Conservation (phyloP, 2,888 invertebrate species). For the Athetis lepigone region DNA sequence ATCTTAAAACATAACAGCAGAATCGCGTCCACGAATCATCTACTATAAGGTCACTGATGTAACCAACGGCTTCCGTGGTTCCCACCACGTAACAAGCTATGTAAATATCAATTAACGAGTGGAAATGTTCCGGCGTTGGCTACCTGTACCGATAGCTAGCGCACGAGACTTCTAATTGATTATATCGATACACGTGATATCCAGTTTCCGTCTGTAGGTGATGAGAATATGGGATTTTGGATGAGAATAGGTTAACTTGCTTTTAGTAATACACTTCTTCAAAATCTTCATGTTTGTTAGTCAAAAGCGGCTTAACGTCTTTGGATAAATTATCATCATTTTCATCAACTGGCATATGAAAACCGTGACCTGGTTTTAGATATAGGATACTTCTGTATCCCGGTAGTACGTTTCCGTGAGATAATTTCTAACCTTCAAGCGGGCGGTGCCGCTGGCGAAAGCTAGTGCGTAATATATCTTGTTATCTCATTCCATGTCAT, state of each 20-base stretch:
- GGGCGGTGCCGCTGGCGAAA: too few relatives aligned
- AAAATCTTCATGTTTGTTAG: neutral
- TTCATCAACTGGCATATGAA: neutral
- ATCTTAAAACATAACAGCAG: conserved; percentile 57
- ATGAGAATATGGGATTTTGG: neutral
- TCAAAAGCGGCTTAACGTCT: neutral
- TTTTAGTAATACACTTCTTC: neutral
- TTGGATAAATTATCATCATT: neutral
- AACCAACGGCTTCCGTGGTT: conserved; percentile 59
- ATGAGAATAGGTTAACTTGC: neutral
- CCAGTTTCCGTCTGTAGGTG: conserved; percentile 25
- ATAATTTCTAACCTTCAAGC: neutral
- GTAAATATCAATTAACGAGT: conserved; percentile 82
- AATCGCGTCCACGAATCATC: conserved; percentile 48
- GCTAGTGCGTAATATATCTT: too few relatives aligned
- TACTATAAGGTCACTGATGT: conserved; percentile 61
- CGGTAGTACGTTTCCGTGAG: neutral
- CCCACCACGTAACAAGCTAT: conserved; percentile 63
- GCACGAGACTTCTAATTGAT: conserved; percentile 57
- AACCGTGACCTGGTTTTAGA: too few relatives aligned
- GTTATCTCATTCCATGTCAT: neutral
- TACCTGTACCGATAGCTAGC: conserved; percentile 66
- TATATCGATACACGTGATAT: conserved; percentile 54
- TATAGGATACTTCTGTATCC: too few relatives aligned
- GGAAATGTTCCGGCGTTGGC: conserved; percentile 73